Evolutionary conservation across 2,888 invertebrate genomes (phyloP), one percentile per base, ranked within the genome.

Genomic region (Orchesellides sinensis): DNA sequence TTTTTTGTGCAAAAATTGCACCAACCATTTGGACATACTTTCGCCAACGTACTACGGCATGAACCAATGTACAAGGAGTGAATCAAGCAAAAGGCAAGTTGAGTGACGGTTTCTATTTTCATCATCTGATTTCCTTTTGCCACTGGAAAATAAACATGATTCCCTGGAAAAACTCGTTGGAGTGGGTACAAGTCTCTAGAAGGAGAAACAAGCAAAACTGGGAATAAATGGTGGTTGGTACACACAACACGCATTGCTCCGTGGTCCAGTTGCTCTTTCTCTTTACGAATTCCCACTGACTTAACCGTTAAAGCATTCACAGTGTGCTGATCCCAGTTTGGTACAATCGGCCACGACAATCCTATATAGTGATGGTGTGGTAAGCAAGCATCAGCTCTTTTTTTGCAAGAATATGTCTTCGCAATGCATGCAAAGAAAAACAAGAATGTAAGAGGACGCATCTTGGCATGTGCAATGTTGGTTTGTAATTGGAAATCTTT

Each of bases 391-490:
- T 40, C n/a, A n/a, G n/a, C 40, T 10, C n/a, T n/a, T n/a, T n/a
- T n/a, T n/a, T 40, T 10, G 40, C 40, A 40, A 40, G 40, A 40
- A 40, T 40, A n/a, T 49, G 49, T 49, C 49, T 49, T 49, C 19
- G 12, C 56, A 56, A 23, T 56, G 23, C 25, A 56, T 1, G n/a
- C 40, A 2, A 59, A 32, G 17, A 32, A 59, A 59, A 4, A 25
- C n/a, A 29, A 6, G 56, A 47, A 49, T 70, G 40, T 47, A 65
- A 2, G 12, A 52, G 63, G 66, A 83, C 83, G 84, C 83, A 84
- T 84, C 81, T 84, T 70, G 78, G 45, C 84, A 83, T 84, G 84
- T 79, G 79, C 79, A 75, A 68, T 80, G 69, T 45, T 73, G 40
- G 74, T n/a, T 32, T 68, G 59, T 40, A 72, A 68, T 68, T 66